Evolutionary conservation across 2,113 vertebrate species (phyloP).

Genomic region (Myxocyprinus asiaticus): DNA sequence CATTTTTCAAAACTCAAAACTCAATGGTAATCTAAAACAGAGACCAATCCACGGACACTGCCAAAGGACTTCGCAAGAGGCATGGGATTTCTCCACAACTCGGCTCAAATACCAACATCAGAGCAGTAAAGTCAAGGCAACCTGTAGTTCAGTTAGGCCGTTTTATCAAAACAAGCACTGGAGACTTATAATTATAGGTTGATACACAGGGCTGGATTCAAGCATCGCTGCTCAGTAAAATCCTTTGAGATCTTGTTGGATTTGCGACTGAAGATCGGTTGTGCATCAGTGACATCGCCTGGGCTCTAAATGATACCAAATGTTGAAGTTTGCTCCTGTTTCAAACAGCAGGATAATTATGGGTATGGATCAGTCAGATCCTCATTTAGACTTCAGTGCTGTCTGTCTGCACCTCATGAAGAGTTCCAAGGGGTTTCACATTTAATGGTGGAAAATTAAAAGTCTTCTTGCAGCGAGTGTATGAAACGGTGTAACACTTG

Average conservation of each 20-base stretch:
- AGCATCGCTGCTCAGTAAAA: constrained; percentile 42
- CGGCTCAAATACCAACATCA: constrained; percentile 43
- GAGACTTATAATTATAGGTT: constrained; percentile 55
- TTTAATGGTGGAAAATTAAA: constrained; percentile 57
- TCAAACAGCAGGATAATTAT: constrained; percentile 54
- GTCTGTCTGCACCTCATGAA: constrained; percentile 56
- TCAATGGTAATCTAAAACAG: constrained; percentile 52
- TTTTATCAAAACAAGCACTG: constrained; percentile 45
- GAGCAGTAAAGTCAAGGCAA: constrained; percentile 32
- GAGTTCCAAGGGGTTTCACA: constrained; percentile 44
- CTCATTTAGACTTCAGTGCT: constrained; percentile 52
- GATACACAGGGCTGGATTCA: constrained; percentile 43
- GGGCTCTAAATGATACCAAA: constrained; percentile 55
- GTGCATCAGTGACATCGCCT: constrained; percentile 50
- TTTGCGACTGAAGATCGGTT: constrained; percentile 50
- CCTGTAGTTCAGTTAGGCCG: constrained; percentile 41
- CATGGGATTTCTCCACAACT: constrained; percentile 40
- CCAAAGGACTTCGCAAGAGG: constrained; percentile 16
- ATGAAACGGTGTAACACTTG: constrained; percentile 3
- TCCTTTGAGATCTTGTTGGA: constrained; percentile 55
- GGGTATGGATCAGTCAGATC: constrained; percentile 51
- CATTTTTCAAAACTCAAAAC: constrained; percentile 52
- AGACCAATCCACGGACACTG: constrained; percentile 4
- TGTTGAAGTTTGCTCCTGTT: constrained; percentile 52
- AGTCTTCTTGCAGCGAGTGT: constrained; percentile 47